Evolutionary conservation across 2,113 vertebrate species (phyloP), one percentile per base, ranked within the genome.

Genomic region (Chauna torquata): DNA sequence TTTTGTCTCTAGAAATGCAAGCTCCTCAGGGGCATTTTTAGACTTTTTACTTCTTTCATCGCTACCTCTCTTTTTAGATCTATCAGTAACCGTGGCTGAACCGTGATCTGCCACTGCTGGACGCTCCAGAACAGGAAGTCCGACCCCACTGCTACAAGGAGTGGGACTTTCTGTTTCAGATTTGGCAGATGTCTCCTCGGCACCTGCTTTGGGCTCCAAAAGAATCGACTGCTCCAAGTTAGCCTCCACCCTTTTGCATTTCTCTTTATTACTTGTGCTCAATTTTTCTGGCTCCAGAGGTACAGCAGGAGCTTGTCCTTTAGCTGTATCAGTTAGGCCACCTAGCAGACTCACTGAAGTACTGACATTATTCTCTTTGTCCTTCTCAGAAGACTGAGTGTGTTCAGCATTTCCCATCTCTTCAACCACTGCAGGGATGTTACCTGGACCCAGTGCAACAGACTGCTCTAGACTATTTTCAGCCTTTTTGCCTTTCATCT

Each of bases 11-110:
- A 22, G 30, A 58, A 58, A 34, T 24, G 27, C 64, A 25, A 94
- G 82, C 55, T 93, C 90, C 93, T 96, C 74, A 1, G 94, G 59
- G 83, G 61, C 94, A 79, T 32, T 91, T 87, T 90, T 65, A 80
- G 52, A 40, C 81, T 93, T 96, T 66, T 82, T 91, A 28, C 72
- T 86, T n/a, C 96, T 97, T 16, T 94, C 97, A 76, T 97, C 97
- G 7, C 25, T 61, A 7, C 59, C 77, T 57, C 81, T 96, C 87
- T 96, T 96, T 40, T 91, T 82, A 32, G 87, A 90, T 34, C 94
- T 81, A 11, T 93, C 94, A 11, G 44, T 2, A 34, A 14, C 71
- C 4, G 84, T 8, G 38, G 58, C n/a, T 25, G 27, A 44, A 44
- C 86, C 8, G 64, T 1, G 23, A 61, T 30, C 82, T 52, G 59